Conservation (phyloP, 2,113 vertebrate genomes). For the Cyprinodon brontotheroides region DNA sequence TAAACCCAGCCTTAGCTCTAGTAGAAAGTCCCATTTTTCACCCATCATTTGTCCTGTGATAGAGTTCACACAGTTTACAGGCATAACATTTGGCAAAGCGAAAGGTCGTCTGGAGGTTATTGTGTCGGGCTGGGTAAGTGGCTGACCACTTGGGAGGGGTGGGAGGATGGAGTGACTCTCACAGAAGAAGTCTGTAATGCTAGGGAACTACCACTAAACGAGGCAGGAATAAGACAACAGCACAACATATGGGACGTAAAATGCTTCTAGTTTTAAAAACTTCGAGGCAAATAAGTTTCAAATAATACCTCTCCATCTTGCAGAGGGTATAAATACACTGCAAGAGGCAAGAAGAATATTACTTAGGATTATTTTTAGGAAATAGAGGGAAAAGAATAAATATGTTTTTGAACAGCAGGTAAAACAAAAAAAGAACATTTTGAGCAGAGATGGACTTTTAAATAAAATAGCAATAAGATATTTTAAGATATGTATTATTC, state of each 20-base stretch:
- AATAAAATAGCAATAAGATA: background rate
- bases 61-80: slow-evolving; percentile 72
- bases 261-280: slow-evolving; percentile 3
- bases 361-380: background rate
- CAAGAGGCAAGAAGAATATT: background rate
- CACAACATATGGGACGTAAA: slow-evolving; percentile 9
- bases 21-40: slow-evolving; percentile 37
- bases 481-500: background rate
- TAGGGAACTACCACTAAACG: slow-evolving; percentile 27
- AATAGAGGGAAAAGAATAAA: background rate
- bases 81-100: slow-evolving; percentile 64
- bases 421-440: background rate
- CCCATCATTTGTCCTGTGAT: slow-evolving; percentile 41
- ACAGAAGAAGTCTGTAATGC: slow-evolving; percentile 40
- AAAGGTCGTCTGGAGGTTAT: slow-evolving; percentile 77
- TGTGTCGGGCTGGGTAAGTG: slow-evolving; percentile 71
- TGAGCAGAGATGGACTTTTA: background rate
- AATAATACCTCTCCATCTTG: background rate
- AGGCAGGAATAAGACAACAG: slow-evolving; percentile 1
- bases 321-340: background rate
- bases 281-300: background rate
- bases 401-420: background rate
- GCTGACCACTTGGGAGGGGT: slow-evolving; percentile 53
- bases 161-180: slow-evolving; percentile 42
- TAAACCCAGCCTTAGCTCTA: slow-evolving; percentile 28